Evolutionary conservation across 1,140 invertebrate species (phyloP), one percentile per base, ranked within the genome.

Genomic region (Zaprionus tsacasi): DNA sequence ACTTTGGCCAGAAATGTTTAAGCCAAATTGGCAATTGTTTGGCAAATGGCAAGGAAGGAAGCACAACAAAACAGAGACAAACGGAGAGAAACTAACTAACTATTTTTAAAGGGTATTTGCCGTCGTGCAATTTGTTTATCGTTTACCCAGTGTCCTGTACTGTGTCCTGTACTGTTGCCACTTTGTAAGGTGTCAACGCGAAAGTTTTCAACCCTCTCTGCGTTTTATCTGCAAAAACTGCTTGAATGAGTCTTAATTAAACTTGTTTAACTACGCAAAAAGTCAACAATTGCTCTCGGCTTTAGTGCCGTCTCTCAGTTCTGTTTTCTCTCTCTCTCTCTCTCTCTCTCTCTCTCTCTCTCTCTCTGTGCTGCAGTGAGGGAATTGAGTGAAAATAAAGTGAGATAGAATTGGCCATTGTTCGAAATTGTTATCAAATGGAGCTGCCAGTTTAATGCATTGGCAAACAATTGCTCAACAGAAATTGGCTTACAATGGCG

Each of bases 11-110:
- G 57, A 88, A 88, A 76, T 83, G 81, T 81, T 70, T 89, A 80
- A 88, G 82, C 80, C 70, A 88, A 88, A 88, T 88, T 88, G 83
- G 43, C 85, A 88, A 88, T 83, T 88, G 80, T 89, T 74, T 54
- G 68, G 67, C 61, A 71, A 61, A 45, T 55, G 52, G 61, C 38
- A 33, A 63, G 33, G 55, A 38, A 21, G 38, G 59, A 25, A 48
- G 58, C 27, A 3, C 27, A 17, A 50, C 30, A n/a, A n/a, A n/a
- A n/a, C n/a, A n/a, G n/a, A n/a, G n/a, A n/a, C n/a, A 35, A 43
- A 43, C 40, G 55, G 21, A 35, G 25, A 15, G 48, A 48, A 63
- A 70, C 69, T 71, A 50, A 50, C 45, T 25, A 50, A 50, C 45
- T 21, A 50, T 50, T 50, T 50, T 25, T 38, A 25, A 52, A 48